A percentile compares a stretch with the other conserved stretches of the same genome.
These are phyloP conservation scores for Apostichopus parvimensis DNA, from an alignment of 35 echinoderm and acorn worm species.

Conservation along the genomic window DNA sequence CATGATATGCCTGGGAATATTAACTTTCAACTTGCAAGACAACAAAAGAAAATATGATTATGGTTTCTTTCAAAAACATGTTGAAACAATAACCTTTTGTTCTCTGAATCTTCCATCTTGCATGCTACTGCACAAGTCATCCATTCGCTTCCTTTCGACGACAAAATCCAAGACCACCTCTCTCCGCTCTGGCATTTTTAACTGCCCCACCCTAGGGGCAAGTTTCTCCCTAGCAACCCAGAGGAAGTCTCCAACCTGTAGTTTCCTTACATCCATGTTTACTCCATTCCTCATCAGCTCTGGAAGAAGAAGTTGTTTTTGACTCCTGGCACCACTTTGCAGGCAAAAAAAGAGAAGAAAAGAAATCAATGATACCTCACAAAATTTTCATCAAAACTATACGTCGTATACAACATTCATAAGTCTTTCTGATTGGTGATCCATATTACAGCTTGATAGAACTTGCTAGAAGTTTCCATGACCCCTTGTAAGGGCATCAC, in stretches of 20 bases:
- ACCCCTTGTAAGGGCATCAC: too few relatives aligned
- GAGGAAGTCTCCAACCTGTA: slow-evolving; percentile 96
- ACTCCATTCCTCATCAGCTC: slow-evolving; percentile 88
- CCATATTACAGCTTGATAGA: too few relatives aligned
- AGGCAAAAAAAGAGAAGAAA: too few relatives aligned
- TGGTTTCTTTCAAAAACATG: too few relatives aligned
- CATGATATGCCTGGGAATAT: too few relatives aligned
- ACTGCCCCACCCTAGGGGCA: slow-evolving; percentile 51
- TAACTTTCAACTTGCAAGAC: too few relatives aligned
- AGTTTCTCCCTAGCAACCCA: slow-evolving; percentile 90
- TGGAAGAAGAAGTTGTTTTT: slow-evolving; percentile 77
- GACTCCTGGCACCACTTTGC: not conserved
- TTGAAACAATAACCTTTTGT: slow-evolving; percentile 78
- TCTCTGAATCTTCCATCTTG: slow-evolving; percentile 96
- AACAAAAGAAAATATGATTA: too few relatives aligned
- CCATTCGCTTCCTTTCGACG: slow-evolving; percentile 98
- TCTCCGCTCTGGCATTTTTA: slow-evolving; percentile 69
- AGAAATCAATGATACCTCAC: too few relatives aligned
- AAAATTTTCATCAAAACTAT: too few relatives aligned
- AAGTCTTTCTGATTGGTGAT: too few relatives aligned
- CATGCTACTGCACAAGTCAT: slow-evolving; percentile 92
- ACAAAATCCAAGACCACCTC: slow-evolving; percentile 92
- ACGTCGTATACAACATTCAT: too few relatives aligned
- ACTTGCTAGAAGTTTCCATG: too few relatives aligned
- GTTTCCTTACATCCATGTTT: slow-evolving; percentile 82